Percentiles rank a stretch among this genome's conserved stretches.
These are phyloP conservation scores for Drosophila stalkeri DNA, from an alignment of 2,888 invertebrate genomes.

Conservation along the genomic window DNA sequence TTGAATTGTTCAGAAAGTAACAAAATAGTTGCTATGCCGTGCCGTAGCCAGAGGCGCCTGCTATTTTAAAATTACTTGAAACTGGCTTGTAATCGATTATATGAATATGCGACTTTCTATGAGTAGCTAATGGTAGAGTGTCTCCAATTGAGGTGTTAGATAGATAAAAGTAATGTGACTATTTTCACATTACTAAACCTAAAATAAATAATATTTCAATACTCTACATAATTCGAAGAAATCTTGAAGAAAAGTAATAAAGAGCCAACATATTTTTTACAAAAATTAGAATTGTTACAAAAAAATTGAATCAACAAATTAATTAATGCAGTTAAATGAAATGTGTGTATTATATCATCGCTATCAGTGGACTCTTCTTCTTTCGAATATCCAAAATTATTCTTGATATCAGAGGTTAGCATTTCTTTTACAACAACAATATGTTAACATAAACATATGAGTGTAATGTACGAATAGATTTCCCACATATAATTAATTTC, in stretches of 20 bases:
- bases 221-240: neutral
- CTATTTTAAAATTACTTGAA: neutral
- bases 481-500: neutral
- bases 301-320: neutral
- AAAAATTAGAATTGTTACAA: neutral
- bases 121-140: neutral
- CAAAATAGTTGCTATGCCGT: neutral
- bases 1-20: neutral
- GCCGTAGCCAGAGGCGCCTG: neutral
- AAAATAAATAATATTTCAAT: neutral
- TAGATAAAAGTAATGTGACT: neutral
- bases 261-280: neutral
- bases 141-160: neutral
- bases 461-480: neutral
- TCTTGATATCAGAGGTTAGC: too few relatives aligned
- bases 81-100: neutral
- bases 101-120: neutral
- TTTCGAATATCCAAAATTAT: neutral
- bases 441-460: neutral
- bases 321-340: too few relatives aligned
- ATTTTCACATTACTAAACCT: neutral
- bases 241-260: neutral
- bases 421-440: neutral
- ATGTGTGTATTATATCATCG: neutral
- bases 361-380: neutral